These are phyloP conservation scores for Diplodus puntazzo DNA, from an alignment of 2,797 vertebrate species.

Conservation along the genomic window DNA sequence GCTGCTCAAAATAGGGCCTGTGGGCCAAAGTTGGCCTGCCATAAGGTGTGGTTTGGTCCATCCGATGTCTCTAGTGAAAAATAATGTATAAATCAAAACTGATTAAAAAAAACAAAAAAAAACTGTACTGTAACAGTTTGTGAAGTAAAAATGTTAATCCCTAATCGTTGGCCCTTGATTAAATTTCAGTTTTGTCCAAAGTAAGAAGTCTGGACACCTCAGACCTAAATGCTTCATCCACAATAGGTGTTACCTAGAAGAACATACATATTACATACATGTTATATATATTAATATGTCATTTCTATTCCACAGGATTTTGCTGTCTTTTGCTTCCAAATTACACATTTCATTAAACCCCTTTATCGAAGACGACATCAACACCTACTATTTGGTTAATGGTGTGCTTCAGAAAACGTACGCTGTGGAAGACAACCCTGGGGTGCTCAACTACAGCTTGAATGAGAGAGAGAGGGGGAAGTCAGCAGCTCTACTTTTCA, in stretches of 20 bases:
- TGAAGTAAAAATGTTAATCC: too few species aligned
- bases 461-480: slow-evolving; percentile 79
- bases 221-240: background rate
- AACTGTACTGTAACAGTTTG: too few species aligned
- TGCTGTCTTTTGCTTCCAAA: slow-evolving; percentile 76
- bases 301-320: slow-evolving; percentile 78
- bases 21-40: too few species aligned
- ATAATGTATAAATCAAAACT: too few species aligned
- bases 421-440: slow-evolving; percentile 81
- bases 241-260: background rate
- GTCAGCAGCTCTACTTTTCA: slow-evolving; percentile 80
- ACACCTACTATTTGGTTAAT: slow-evolving; percentile 87
- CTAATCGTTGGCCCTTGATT: too few species aligned
- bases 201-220: too few species aligned
- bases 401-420: slow-evolving; percentile 73
- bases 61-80: too few species aligned
- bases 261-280: background rate
- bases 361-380: slow-evolving; percentile 84
- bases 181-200: too few species aligned
- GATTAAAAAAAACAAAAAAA: too few species aligned
- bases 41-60: too few species aligned
- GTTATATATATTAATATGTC: background rate
- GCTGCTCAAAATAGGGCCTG: too few species aligned
- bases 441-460: slow-evolving; percentile 83
- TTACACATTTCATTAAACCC: slow-evolving; percentile 79